Base-by-base conservation (phyloP, 2,113 vertebrate species). In the Eolophus roseicapilla region DNA sequence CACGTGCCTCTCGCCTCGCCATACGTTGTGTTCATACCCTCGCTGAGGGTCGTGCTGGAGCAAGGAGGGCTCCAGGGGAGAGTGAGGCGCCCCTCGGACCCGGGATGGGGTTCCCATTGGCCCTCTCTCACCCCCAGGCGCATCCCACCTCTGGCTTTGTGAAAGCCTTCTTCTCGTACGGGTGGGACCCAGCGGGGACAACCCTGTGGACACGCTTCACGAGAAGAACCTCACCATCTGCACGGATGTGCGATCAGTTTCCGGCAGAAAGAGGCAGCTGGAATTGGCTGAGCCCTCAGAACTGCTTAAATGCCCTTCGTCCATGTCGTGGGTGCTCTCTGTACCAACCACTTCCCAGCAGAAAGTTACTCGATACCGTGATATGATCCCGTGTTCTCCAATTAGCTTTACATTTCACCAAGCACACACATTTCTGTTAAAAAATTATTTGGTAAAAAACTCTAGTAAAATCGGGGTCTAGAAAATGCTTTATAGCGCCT, bases 341-440 rank as follows among this genome's bases (percentile, higher is more conserved):
- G 37, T 11, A 73, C 46, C 60, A 31, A 4, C 81, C 71, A 52
- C 57, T 68, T 74, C 68, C 62, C 17, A 57, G 60, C 53, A 79
- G 80, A 82, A 57, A 35, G 77, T 37, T 47, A 90, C 87, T 44
- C 64, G 53, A 71, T 27, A 82, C 86, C 20, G 82, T 35, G 67
- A 88, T 91, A 39, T 63, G 73, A 92, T 84, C 84, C 81, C 24
- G 3, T 20, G 71, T 70, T 78, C 76, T 62, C 75, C 69, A 65
- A 90, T 94, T 80, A 93, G 77, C 87, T 92, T 91, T 82, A 92
- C 73, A 41, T 59, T 83, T 96, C 55, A 65, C 47, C 69, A 84
- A 82, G 75, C 91, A 90, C 94, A 95, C 5, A 5, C 81, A 53
- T 74, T 92, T 94, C 82, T 91, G 57, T 43, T 92, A 53, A 15